Conservation (phyloP, 2,113 vertebrate species). For the Psittacula cyanocephala region DNA sequence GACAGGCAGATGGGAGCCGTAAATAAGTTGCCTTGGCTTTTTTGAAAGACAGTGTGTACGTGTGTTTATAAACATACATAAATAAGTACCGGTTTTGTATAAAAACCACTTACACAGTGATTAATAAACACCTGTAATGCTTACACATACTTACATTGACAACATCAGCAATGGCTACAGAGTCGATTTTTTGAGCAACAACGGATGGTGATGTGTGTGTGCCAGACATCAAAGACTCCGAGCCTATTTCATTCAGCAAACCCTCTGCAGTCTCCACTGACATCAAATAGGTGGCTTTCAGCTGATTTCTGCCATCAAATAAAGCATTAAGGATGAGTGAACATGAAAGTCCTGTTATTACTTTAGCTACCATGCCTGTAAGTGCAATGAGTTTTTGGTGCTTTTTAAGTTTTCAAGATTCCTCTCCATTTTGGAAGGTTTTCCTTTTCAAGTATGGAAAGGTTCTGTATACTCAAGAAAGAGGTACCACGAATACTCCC, state of each 20-base stretch:
- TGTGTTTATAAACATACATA: neutral
- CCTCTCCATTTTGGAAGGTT: neutral
- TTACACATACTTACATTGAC: conserved; percentile 82
- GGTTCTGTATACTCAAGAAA: neutral
- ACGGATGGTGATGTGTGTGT: conserved; percentile 76
- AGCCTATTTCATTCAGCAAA: conserved; percentile 86
- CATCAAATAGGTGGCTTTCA: conserved; percentile 88
- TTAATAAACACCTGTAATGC: neutral
- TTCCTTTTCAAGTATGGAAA: neutral
- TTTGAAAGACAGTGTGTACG: neutral
- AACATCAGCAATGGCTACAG: conserved; percentile 83
- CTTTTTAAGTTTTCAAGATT: neutral
- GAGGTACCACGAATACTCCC: neutral
- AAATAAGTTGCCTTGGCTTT: neutral
- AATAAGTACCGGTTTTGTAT: neutral
- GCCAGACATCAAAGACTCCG: conserved; percentile 81
- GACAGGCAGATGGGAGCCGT: neutral
- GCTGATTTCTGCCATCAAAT: conserved; percentile 79
- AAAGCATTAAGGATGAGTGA: neutral
- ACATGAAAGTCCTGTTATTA: neutral
- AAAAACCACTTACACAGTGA: neutral
- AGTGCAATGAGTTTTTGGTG: neutral
- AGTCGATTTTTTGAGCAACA: conserved; percentile 84
- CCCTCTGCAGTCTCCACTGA: conserved; percentile 85
- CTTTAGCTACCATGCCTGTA: accelerated